These are phyloP conservation scores for Phycodurus eques DNA, from an alignment of 2,113 vertebrate species.

Conservation along the genomic window DNA sequence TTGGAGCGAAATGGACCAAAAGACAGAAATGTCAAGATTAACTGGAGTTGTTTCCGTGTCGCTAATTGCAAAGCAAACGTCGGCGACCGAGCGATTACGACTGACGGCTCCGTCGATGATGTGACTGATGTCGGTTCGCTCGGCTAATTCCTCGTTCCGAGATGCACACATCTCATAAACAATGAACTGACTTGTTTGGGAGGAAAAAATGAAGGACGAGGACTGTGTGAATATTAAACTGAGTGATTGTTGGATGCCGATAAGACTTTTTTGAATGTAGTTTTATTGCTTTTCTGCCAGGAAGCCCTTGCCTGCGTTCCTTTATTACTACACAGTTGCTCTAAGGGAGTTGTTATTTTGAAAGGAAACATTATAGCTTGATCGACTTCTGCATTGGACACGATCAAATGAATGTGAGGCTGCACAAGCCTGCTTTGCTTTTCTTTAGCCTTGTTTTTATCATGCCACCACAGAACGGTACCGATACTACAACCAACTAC, in stretches of 20 bases:
- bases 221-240: not conserved
- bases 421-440: too few species aligned
- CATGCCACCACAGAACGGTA: too few species aligned
- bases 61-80: not conserved
- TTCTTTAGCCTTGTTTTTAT: too few species aligned
- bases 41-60: constrained; percentile 4
- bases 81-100: not conserved
- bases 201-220: not conserved
- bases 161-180: not conserved
- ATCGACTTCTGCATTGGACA: not conserved
- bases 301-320: not conserved
- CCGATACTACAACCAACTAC: too few species aligned
- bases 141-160: not conserved
- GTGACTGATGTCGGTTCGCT: constrained; percentile 1
- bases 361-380: not conserved
- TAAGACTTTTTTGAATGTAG: not conserved
- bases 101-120: constrained; percentile 10
- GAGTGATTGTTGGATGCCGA: not conserved
- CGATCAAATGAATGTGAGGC: too few species aligned
- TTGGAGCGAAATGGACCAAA: constrained; percentile 5
- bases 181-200: not conserved
- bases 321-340: not conserved
- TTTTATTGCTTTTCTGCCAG: not conserved
- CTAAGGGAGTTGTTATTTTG: not conserved
- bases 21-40: constrained; percentile 4